phyloP scores from a whole-genome alignment of 2,113 vertebrate species.

The Paratilapia polleni region DNA sequence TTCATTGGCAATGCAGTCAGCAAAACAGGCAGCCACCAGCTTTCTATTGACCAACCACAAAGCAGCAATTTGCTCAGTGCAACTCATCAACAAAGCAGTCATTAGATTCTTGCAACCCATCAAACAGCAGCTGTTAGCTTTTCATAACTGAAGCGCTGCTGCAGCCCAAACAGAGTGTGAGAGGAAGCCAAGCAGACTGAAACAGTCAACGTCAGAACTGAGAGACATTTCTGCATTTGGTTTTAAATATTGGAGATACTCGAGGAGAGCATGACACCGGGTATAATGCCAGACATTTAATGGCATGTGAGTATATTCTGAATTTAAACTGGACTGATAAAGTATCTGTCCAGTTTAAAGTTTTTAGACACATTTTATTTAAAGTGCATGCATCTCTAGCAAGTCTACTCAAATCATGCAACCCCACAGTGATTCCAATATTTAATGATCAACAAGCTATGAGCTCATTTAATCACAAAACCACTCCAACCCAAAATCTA shows the following conservation, averaged over 20 bases:
- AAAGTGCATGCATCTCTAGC: too few relatives aligned
- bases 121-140: constrained; percentile 58
- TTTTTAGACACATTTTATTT: too few relatives aligned
- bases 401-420: neutral
- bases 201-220: neutral
- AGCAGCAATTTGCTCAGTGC: constrained; percentile 35
- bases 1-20: neutral
- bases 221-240: constrained; percentile 29
- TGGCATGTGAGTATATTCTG: neutral
- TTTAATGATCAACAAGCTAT: constrained; percentile 11
- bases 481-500: constrained; percentile 16
- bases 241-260: constrained; percentile 40
- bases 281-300: neutral
- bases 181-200: constrained; percentile 67
- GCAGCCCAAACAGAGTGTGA: constrained; percentile 36
- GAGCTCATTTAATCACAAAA: constrained; percentile 6
- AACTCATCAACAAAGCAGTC: constrained; percentile 47
- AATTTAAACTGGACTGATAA: neutral
- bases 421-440: constrained; percentile 23
- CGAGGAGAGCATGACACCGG: constrained; percentile 13
- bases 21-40: constrained; percentile 56
- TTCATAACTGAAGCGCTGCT: constrained; percentile 27
- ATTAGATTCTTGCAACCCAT: constrained; percentile 49
- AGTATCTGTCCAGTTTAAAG: neutral
- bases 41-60: constrained; percentile 14